A percentile compares a stretch with the other conserved stretches of the same genome.
These are phyloP conservation scores for Melieria crassipennis DNA, from an alignment of 2,888 invertebrate genomes.

Conservation along the genomic window DNA sequence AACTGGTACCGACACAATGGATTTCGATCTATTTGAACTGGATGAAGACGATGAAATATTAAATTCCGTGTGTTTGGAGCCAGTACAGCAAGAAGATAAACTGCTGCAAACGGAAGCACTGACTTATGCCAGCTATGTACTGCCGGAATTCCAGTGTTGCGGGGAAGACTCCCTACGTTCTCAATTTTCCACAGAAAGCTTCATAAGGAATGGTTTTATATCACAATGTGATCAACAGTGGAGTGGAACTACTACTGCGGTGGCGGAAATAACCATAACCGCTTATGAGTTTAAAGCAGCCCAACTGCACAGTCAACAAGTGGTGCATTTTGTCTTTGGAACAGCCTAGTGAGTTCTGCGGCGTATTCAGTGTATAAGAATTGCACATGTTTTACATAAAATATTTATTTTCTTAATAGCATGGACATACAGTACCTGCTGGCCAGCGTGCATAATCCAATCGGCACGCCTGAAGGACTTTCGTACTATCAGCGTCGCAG, in stretches of 20 bases:
- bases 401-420: constrained; percentile 43
- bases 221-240: constrained; percentile 24
- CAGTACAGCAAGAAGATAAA: constrained; percentile 48
- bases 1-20: constrained; percentile 49
- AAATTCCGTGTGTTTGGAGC: constrained; percentile 52
- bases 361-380: not conserved
- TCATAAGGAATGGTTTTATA: constrained; percentile 54
- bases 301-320: constrained; percentile 47
- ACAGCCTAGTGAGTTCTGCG: constrained; percentile 54
- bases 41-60: constrained; percentile 64
- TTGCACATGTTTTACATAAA: not conserved
- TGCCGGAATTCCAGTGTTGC: constrained; percentile 59
- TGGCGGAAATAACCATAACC: constrained; percentile 44
- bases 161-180: constrained; percentile 56
- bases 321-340: constrained; percentile 49
- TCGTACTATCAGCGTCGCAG: constrained; percentile 48
- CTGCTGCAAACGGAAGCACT: constrained; percentile 6
- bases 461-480: constrained; percentile 37
- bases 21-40: constrained; percentile 63
- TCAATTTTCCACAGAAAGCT: constrained; percentile 53
- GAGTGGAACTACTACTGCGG: constrained; percentile 37
- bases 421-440: constrained; percentile 57
- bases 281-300: constrained; percentile 50
- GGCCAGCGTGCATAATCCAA: constrained; percentile 47
- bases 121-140: constrained; percentile 34